phyloP scores from a whole-genome alignment of 2,113 vertebrate genomes.

The Monopterus albus region DNA sequence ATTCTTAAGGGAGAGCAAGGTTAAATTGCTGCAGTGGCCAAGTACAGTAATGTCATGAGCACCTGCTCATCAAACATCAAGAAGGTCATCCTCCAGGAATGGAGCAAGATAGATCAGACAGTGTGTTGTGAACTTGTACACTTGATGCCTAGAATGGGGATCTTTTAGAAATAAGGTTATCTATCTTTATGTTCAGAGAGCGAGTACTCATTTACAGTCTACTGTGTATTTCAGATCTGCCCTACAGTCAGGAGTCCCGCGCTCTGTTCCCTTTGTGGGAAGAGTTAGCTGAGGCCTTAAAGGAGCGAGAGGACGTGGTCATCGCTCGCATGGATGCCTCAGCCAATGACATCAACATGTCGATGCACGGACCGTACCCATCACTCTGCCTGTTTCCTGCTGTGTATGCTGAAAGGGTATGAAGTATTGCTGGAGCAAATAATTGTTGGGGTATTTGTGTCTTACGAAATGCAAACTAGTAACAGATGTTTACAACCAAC shows the following conservation, averaged over 20 bases:
- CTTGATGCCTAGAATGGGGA: too few relatives aligned
- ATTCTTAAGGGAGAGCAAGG: too few relatives aligned
- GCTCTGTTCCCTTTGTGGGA: slow-evolving; percentile 86
- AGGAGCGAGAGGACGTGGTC: slow-evolving; percentile 77
- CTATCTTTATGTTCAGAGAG: too few relatives aligned
- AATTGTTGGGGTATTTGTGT: not conserved
- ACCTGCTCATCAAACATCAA: too few relatives aligned
- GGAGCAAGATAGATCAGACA: too few relatives aligned
- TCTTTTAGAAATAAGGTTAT: too few relatives aligned
- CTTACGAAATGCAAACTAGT: not conserved
- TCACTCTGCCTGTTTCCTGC: slow-evolving; percentile 90
- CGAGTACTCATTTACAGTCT: too few relatives aligned
- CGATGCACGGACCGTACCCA: slow-evolving; percentile 73
- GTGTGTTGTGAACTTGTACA: too few relatives aligned
- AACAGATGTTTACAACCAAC: not conserved
- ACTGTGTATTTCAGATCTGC: slow-evolving; percentile 81
- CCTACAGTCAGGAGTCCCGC: slow-evolving; percentile 85
- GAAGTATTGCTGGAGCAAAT: not conserved
- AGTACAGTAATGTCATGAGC: too few relatives aligned
- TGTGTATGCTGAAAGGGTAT: slow-evolving; percentile 77
- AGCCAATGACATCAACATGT: slow-evolving; percentile 87
- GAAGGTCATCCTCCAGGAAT: too few relatives aligned
- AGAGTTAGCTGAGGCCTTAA: slow-evolving; percentile 84
- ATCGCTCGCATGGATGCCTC: slow-evolving; percentile 90
- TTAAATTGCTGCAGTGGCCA: too few relatives aligned